Conservation (phyloP, 2,113 vertebrate genomes). For the Limnothrissa miodon region DNA sequence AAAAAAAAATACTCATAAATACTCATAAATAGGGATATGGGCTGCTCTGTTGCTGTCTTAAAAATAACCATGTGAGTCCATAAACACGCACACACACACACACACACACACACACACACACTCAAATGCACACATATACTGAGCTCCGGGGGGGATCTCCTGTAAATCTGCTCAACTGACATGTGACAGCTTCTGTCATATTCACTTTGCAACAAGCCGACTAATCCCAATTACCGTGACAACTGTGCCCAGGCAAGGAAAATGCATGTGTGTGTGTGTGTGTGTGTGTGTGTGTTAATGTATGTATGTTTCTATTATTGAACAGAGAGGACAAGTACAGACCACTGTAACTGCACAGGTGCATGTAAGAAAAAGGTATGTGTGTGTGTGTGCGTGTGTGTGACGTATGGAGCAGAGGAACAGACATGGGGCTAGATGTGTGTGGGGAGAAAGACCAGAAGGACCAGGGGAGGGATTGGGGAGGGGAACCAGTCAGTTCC, state of each 20-base stretch:
- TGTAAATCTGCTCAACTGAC: not conserved
- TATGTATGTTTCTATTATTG: not conserved
- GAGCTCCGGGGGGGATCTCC: not conserved
- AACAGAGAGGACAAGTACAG: not conserved
- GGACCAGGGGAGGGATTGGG: too few relatives aligned
- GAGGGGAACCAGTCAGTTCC: not conserved
- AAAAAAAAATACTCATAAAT: not conserved
- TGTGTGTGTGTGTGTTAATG: not conserved
- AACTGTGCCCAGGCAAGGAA: not conserved
- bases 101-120: not conserved
- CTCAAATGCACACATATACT: not conserved
- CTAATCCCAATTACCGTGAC: not conserved
- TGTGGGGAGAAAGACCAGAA: too few relatives aligned
- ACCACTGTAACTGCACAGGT: constrained; percentile 26
- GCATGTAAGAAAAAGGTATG: constrained; percentile 24
- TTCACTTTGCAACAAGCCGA: not conserved
- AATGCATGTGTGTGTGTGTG: not conserved
- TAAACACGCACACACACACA: too few relatives aligned
- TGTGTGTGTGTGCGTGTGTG: not conserved
- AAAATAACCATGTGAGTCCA: not conserved
- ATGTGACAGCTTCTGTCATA: not conserved
- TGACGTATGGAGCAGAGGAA: not conserved
- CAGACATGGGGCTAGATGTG: not conserved
- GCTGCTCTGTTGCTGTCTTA: not conserved
- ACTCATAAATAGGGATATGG: not conserved